Base-by-base conservation (phyloP, 2,113 vertebrate genomes). In the Lipophrys pholis region DNA sequence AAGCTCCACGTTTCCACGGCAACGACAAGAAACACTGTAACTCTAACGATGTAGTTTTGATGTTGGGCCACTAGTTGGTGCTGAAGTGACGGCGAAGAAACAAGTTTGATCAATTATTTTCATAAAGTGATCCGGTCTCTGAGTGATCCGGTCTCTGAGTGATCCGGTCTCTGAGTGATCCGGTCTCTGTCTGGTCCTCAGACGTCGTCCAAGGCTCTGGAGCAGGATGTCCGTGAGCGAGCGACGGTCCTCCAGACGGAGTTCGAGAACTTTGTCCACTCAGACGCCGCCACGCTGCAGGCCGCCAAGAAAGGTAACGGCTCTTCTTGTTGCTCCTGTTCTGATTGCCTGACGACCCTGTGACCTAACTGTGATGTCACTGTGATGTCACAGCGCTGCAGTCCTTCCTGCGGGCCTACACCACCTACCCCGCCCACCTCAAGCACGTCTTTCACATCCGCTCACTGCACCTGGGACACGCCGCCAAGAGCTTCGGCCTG, bases 401-500 rank as follows among this genome's bases (percentile, higher is more conserved):
- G 86, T 98, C 96, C 12, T 99, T 96, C 87, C 92, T 99, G 73
- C 93, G 95, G 15, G 93, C 98, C 0, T 99, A 99, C 1, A 90
- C 97, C 11, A 91, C 96, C 49, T 99, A 98, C 86, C 97, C 98
- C 1, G 86, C 91, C 36, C 88, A 81, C 60, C 93, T 99, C 76
- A 98, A 97, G 84, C 94, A 95, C 69, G 91, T 99, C 93, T 99
- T 99, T 91, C 96, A 98, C 76, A 91, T 98, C 95, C 72, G 94
- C 73, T 83, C 87, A 54, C 82, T 99, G 41, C 98, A 99, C 83
- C 91, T 99, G 48, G 98, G 98, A 11, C 98, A 99, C 0, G 93
- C 76, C 79, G 98, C 1, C 84, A 99, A 99, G 94, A 99, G 97
- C 93, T 99, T 99, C 5, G 97, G 97, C 56, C 91, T 99, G 17